Conservation (phyloP, 2,113 vertebrate species). For the Otus sunia region DNA sequence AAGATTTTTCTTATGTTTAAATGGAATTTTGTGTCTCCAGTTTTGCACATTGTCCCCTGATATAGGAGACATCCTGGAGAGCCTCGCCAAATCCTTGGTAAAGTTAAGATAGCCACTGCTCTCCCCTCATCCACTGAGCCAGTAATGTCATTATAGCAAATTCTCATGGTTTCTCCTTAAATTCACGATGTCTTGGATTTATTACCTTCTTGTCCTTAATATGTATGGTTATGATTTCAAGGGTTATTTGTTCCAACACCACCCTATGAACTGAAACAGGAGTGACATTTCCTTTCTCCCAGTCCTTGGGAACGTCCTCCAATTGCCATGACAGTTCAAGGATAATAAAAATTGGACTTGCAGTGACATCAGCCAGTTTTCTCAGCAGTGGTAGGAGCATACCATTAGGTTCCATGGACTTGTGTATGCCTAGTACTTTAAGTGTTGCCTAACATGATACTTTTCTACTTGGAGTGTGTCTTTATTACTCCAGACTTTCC, state of each 20-base stretch:
- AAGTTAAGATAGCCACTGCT: background rate
- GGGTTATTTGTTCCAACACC: background rate
- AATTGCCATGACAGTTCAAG: background rate
- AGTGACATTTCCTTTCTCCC: background rate
- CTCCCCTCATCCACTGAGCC: background rate
- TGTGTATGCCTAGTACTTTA: background rate
- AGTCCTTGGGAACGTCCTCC: background rate
- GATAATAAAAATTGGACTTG: background rate
- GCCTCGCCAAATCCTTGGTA: background rate
- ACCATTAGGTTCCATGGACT: background rate
- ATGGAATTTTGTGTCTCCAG: background rate
- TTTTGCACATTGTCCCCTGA: background rate
- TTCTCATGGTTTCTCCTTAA: background rate
- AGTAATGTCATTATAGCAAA: background rate
- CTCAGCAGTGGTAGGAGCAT: background rate
- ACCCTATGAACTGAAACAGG: background rate
- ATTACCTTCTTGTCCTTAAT: background rate
- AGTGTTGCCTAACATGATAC: background rate
- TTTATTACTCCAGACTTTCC: background rate
- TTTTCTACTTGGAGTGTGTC: background rate
- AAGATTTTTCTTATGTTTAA: background rate
- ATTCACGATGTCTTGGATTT: background rate
- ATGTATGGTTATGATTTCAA: background rate
- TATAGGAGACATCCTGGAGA: background rate
- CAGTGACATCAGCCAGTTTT: background rate